A percentile compares a stretch with the other conserved stretches of the same genome.
phyloP scores from a whole-genome alignment of 1,140 invertebrate genomes.

The Neocloeon triangulifer region DNA sequence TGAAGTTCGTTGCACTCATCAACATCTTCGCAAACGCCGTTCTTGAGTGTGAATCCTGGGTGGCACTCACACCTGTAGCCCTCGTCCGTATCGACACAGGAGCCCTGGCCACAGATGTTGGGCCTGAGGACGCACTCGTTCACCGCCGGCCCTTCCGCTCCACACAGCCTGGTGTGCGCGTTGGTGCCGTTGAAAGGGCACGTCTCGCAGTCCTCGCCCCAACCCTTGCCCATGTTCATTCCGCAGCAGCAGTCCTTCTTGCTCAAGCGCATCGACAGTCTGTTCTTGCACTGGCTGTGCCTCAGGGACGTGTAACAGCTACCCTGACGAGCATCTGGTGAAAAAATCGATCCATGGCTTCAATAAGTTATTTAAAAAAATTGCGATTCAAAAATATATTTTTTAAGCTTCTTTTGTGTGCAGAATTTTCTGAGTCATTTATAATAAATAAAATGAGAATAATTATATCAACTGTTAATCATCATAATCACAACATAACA shows the following conservation, averaged over 20 bases:
- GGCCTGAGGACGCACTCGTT: constrained; percentile 51
- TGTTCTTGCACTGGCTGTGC: constrained; percentile 39
- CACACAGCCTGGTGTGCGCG: constrained; percentile 15
- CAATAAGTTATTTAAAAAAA: no score
- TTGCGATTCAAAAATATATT: not conserved
- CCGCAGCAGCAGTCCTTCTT: constrained; percentile 75
- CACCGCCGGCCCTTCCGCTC: constrained; percentile 17
- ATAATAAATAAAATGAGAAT: not conserved
- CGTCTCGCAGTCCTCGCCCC: constrained; percentile 54
- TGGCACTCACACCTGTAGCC: constrained; percentile 47
- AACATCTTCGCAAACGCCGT: constrained; percentile 32
- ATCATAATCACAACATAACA: no score
- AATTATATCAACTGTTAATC: no score
- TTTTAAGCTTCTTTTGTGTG: not conserved
- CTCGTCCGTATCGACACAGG: constrained; percentile 47
- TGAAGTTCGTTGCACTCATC: constrained; percentile 35
- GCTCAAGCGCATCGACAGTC: constrained; percentile 41
- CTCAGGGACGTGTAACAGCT: constrained; percentile 50
- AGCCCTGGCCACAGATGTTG: constrained; percentile 53
- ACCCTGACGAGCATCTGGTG: constrained; percentile 54
- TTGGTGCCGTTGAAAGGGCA: constrained; percentile 39
- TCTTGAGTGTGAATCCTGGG: constrained; percentile 25
- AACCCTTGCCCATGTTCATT: constrained; percentile 68
- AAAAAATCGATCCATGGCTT: no score
- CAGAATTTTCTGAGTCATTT: not conserved